Base-by-base conservation (phyloP, 2,113 vertebrate species). In the Callorhinus ursinus region DNA sequence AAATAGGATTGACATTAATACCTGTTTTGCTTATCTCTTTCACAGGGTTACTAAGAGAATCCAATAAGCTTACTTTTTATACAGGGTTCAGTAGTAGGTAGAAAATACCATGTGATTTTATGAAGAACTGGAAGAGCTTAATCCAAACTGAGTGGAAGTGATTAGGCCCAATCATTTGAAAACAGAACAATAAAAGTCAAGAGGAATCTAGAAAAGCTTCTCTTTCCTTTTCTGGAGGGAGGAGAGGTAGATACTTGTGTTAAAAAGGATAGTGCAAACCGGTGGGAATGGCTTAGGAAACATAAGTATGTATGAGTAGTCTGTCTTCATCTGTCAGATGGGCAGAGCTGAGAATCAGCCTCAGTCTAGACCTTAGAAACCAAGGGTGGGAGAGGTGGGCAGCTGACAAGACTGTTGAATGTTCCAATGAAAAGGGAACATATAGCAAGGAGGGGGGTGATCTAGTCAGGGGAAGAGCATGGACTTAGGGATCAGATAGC, bases 21-120 rank as follows among this genome's bases (percentile, higher is more conserved):
- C 7, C 11, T 19, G 10, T 51, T 84, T 74, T 59, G 22, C 8
- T 33, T 28, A 21, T 71, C 51, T 97, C 59, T 16, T 84, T 67
- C 7, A 16, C 55, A 83, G 46, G 39, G 24, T 74, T 14, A 39
- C 21, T 82, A 63, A 87, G 36, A 79, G 3, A 55, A 81, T 42
- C 61, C 89, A 92, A 57, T 42, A 53, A 88, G 19, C 14, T 21
- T 72, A 72, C 19, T 28, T 82, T 96, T 93, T 92, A 46, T 31
- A 69, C 7, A 24, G 7, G 24, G 36, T 80, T 83, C 28, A 46
- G 2, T 36, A 65, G 49, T 77, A 92, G n/a, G 46, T 33, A 55
- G 51, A 91, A 93, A 97, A 96, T 63, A 46, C 42, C 84, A 55
- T 63, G 21, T 28, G 67, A 95, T 84, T 90, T 71, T 28, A 84